Evolutionary conservation across 2,888 invertebrate genomes (phyloP), one percentile per base, ranked within the genome.

Genomic region (Halocaridina rubra): DNA sequence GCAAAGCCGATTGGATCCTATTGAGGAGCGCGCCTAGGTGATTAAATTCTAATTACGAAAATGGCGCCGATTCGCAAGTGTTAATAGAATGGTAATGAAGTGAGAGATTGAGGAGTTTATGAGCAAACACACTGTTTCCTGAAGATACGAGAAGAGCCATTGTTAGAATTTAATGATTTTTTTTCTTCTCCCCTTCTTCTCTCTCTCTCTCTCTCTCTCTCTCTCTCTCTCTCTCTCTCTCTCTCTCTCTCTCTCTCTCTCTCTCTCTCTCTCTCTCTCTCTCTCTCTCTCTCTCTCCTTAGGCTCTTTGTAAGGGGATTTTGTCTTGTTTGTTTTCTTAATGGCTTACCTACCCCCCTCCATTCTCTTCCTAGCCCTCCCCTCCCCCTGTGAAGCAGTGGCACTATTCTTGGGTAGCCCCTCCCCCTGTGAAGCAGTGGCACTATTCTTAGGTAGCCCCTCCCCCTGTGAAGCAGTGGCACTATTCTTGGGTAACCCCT

Each of bases 21-120:
- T 86, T 86, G 84, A 86, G 84, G 84, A 84, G 80, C 84, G 86
- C 86, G 86, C 84, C 86, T 86, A 80, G 84, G 86, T 86, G 86
- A 86, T 86, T 86, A 86, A 86, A 86, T 86, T 86, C 86, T 86
- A 86, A 86, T 86, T 86, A 86, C 84, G 80, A 84, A 86, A 86
- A 86, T 84, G 84, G 86, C 86, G 86, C 76, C 86, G 82, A 86
- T 86, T 86, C 80, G 82, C 80, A 77, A 84, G 86, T 84, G 84
- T 86, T 86, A 86, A 86, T 84, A 84, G 86, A 84, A 86, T 86
- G 86, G 82, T 86, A 86, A 86, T 86, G 86, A 84, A 84, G 86
- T 86, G 86, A 84, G 82, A 86, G 86, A 86, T 84, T 86, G 82
- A 86, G 86, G 84, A 86, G 82, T 84, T 86, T 84, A 84, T 84